Conservation (phyloP, 2,113 vertebrate genomes). For the Grantiella picta region DNA sequence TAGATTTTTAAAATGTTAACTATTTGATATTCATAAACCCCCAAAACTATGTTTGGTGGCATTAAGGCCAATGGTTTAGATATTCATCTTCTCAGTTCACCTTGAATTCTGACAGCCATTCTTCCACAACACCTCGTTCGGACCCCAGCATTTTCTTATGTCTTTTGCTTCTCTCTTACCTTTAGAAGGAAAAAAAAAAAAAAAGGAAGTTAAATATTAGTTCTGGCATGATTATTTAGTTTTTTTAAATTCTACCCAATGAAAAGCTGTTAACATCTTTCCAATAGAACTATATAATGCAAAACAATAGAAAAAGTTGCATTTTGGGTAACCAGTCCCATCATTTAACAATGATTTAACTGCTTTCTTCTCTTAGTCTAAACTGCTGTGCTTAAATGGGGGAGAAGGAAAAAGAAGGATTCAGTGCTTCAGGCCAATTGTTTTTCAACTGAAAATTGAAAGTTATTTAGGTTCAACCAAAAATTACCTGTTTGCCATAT, state of each 20-base stretch:
- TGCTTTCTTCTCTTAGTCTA: not conserved
- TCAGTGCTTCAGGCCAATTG: not conserved
- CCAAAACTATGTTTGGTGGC: not conserved
- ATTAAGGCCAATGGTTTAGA: not conserved
- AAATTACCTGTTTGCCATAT: not conserved
- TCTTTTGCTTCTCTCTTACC: slow-evolving; percentile 67
- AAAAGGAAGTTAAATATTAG: not conserved
- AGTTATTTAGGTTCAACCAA: not conserved
- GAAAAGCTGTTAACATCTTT: not conserved
- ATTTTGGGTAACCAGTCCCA: not conserved
- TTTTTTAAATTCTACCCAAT: not conserved
- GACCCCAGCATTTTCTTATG: slow-evolving; percentile 90
- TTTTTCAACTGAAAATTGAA: not conserved
- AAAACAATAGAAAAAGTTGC: not conserved
- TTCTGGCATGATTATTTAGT: not conserved
- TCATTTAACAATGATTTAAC: not conserved
- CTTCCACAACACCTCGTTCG: slow-evolving; percentile 91
- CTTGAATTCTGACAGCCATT: slow-evolving; percentile 99
- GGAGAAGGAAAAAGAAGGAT: not conserved
- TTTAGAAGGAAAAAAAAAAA: not conserved
- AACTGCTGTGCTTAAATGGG: not conserved
- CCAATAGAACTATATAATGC: not conserved
- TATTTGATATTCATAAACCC: not conserved
- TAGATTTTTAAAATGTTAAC: not conserved
- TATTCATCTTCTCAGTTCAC: slow-evolving; percentile 68